A percentile compares a stretch with the other conserved stretches of the same genome.
These are phyloP conservation scores for Caradrina kadenii DNA, from an alignment of 2,888 invertebrate genomes.

Conservation along the genomic window DNA sequence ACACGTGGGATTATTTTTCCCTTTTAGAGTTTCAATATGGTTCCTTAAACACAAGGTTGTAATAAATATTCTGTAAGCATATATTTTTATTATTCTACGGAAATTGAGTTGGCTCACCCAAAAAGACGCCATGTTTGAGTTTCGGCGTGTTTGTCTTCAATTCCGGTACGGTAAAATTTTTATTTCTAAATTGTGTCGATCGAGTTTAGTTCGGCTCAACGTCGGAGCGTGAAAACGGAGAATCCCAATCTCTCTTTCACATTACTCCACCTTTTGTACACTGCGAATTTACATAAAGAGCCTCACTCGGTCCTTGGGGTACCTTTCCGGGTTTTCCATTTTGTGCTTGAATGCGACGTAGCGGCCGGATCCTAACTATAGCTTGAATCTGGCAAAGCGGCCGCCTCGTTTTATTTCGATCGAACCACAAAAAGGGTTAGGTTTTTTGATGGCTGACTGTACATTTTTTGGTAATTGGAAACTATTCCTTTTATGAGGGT, in stretches of 20 bases:
- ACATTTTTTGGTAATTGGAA: conserved; percentile 71
- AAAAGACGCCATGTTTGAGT: conserved; percentile 50
- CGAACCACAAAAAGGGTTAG: conserved; percentile 74
- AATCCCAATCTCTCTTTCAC: conserved; percentile 84
- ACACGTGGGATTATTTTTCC: background rate
- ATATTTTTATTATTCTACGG: conserved; percentile 56
- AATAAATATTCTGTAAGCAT: conserved; percentile 25
- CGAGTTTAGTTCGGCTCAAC: conserved; percentile 69
- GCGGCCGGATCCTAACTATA: conserved; percentile 74
- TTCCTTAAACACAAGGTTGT: conserved; percentile 17
- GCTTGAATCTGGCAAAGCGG: conserved; percentile 80
- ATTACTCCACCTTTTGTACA: conserved; percentile 85
- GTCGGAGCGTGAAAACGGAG: conserved; percentile 76
- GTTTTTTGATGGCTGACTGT: conserved; percentile 66
- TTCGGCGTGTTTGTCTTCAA: conserved; percentile 70
- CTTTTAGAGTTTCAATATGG: conserved; percentile 3
- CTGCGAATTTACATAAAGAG: conserved; percentile 88
- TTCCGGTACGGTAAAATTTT: conserved; percentile 69
- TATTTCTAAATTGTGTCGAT: conserved; percentile 73
- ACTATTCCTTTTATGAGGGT: conserved; percentile 65
- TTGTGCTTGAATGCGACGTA: conserved; percentile 85
- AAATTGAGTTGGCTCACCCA: conserved; percentile 50
- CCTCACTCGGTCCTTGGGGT: conserved; percentile 84
- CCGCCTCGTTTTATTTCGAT: conserved; percentile 80
- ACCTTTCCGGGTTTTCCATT: conserved; percentile 87